A percentile compares a stretch with the other conserved stretches of the same genome.
phyloP scores from a whole-genome alignment of 2,113 vertebrate species.

The Burhinus oedicnemus region DNA sequence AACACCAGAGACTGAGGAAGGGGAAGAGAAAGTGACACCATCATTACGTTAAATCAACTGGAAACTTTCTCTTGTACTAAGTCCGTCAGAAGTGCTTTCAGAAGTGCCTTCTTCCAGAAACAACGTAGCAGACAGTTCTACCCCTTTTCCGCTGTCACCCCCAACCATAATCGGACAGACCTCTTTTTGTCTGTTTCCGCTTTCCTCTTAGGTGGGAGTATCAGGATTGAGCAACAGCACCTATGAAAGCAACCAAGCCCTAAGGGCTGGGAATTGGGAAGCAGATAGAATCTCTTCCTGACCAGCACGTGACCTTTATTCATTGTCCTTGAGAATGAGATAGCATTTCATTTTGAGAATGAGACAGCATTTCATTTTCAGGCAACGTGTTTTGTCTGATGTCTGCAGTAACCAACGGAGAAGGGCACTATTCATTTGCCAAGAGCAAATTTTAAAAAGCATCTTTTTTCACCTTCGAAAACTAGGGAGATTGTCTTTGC shows the following conservation, averaged over 20 bases:
- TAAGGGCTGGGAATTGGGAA: background rate
- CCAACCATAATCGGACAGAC: background rate
- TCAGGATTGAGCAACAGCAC: background rate
- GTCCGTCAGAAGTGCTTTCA: background rate
- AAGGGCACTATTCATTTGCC: background rate
- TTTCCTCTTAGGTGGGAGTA: background rate
- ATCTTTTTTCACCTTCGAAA: background rate
- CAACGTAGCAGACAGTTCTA: background rate
- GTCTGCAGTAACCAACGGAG: background rate
- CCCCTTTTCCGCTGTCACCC: background rate
- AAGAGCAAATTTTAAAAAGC: background rate
- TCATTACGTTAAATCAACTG: background rate
- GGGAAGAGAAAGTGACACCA: background rate
- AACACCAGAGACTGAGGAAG: background rate
- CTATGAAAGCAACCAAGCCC: background rate
- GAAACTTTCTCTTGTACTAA: background rate
- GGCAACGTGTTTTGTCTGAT: background rate
- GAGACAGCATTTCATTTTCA: no score
- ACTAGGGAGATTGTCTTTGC: fast-evolving
- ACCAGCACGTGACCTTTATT: background rate
- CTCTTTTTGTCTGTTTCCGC: background rate
- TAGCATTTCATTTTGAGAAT: background rate
- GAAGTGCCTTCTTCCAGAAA: background rate
- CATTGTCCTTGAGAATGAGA: background rate
- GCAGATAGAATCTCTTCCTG: background rate